Evolutionary conservation across 2,797 vertebrate genomes (phyloP), one percentile per base, ranked within the genome.

Genomic region (Picus viridis): DNA sequence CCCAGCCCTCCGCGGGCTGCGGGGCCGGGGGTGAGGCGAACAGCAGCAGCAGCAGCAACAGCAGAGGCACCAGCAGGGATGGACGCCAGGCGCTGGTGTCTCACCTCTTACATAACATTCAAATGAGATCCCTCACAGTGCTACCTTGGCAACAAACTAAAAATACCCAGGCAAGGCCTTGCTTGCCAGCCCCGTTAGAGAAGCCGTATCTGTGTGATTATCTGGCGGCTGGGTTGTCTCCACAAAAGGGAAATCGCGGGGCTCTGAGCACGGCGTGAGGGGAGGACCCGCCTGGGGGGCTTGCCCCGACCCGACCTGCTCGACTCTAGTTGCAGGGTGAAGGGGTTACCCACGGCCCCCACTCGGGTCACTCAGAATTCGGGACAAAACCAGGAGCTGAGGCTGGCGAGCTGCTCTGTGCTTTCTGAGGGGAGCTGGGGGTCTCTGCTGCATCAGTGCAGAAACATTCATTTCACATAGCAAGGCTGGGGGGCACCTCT

Each of bases 31-130:
- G 97, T 98, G 97, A 98, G 98, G 98, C 98, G 98, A 97, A 98
- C 98, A 98, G 97, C 97, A 98, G 98, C 98, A 98, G 98, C 98
- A 98, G 98, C 98, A 98, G 97, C 97, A 97, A 97, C 98, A 97
- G 96, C 95, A 79, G 96, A 97, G 78, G 88, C 96, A 97, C 95
- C 84, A 93, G 95, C 94, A 86, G 96, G 96, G 94, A 96, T 84
- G 81, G 96, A 91, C 88, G 87, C 97, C 97, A 97, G 97, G 97
- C 97, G 96, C 96, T 97, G 97, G 96, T 96, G 97, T 97, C 97
- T 98, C 98, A 97, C 97, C 97, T 97, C 97, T 98, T 98, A 98
- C 94, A 92, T 97, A 98, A 98, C 98, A 97, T 97, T 97, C 97
- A 97, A 97, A 97, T 97, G 97, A 97, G 97, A 98, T 96, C 97